phyloP scores from a whole-genome alignment of 2,797 vertebrate species.

The Fistularia tabacaria region DNA sequence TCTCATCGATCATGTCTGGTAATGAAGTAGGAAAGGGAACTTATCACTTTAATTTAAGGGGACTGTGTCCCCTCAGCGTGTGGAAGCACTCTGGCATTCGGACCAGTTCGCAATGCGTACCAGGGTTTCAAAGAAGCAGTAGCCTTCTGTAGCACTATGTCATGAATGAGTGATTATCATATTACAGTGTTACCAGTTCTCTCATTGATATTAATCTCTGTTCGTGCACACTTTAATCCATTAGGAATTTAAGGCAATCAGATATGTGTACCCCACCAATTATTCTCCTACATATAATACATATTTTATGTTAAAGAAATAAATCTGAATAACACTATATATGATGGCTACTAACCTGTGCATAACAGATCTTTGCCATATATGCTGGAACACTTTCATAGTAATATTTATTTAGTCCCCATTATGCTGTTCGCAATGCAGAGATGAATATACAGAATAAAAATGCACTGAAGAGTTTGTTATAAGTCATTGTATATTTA shows the following conservation, averaged over 20 bases:
- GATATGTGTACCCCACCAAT: background rate
- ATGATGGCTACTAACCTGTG: slow-evolving; percentile 9
- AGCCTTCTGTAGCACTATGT: slow-evolving; percentile 50
- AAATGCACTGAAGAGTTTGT: slow-evolving; percentile 60
- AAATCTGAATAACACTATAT: background rate
- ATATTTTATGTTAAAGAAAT: background rate
- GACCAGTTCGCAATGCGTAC: slow-evolving; percentile 16
- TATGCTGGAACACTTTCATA: slow-evolving; percentile 47
- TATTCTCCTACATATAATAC: background rate
- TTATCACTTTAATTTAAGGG: background rate
- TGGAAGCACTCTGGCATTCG: slow-evolving; percentile 7
- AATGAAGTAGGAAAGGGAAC: background rate
- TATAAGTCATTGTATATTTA: slow-evolving; percentile 49
- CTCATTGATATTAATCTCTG: slow-evolving; percentile 3
- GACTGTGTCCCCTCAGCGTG: background rate
- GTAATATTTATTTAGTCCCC: slow-evolving; percentile 60
- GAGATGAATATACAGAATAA: slow-evolving; percentile 21
- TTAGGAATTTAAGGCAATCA: slow-evolving; percentile 4
- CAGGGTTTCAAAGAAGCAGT: slow-evolving; percentile 44
- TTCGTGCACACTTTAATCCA: slow-evolving; percentile 5
- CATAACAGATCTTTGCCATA: slow-evolving; percentile 19
- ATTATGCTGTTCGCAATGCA: slow-evolving; percentile 42
- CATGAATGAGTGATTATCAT: slow-evolving; percentile 6
- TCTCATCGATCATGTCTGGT: slow-evolving; percentile 1
- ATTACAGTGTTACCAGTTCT: slow-evolving; percentile 36